A percentile compares a stretch with the other conserved stretches of the same genome.
Conservation (phyloP, 92 coral and sea anemone species). For the Palythoa heliodiscus region DNA sequence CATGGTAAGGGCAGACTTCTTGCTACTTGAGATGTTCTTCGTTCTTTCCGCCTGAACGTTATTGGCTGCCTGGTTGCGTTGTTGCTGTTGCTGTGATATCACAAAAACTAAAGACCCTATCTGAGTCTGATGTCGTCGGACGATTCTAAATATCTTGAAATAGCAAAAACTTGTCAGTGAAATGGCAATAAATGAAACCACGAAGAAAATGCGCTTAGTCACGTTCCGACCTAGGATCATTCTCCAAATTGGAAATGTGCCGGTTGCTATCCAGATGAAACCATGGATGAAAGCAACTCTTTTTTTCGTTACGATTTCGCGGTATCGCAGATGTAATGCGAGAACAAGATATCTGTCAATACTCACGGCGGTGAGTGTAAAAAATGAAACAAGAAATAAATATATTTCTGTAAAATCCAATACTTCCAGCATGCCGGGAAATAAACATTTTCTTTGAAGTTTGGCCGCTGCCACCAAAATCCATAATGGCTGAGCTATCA, state of each 20-base stretch:
- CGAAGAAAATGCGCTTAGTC: neutral
- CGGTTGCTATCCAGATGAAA: neutral
- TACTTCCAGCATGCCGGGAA: neutral
- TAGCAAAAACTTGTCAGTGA: neutral
- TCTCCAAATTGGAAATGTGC: neutral
- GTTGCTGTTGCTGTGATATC: neutral
- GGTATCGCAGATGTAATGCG: slow-evolving; percentile 19
- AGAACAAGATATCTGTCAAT: slow-evolving; percentile 16
- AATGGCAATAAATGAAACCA: neutral
- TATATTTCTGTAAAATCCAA: neutral
- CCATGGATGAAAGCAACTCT: neutral
- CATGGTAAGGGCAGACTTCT: neutral
- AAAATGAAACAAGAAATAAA: slow-evolving; percentile 15
- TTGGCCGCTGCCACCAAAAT: slow-evolving; percentile 15
- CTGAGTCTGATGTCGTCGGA: slow-evolving; percentile 15
- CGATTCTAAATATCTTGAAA: slow-evolving; percentile 25
- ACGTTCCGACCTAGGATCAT: neutral
- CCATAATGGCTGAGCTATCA: slow-evolving; percentile 7
- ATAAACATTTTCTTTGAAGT: slow-evolving; percentile 7
- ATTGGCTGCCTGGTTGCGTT: neutral
- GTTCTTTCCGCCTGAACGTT: neutral
- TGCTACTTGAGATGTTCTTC: neutral
- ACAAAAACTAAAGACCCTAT: neutral
- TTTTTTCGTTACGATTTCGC: neutral
- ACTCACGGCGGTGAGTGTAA: slow-evolving; percentile 7